Conservation (phyloP, 2,888 invertebrate species). For the Synanthedon vespiformis region DNA sequence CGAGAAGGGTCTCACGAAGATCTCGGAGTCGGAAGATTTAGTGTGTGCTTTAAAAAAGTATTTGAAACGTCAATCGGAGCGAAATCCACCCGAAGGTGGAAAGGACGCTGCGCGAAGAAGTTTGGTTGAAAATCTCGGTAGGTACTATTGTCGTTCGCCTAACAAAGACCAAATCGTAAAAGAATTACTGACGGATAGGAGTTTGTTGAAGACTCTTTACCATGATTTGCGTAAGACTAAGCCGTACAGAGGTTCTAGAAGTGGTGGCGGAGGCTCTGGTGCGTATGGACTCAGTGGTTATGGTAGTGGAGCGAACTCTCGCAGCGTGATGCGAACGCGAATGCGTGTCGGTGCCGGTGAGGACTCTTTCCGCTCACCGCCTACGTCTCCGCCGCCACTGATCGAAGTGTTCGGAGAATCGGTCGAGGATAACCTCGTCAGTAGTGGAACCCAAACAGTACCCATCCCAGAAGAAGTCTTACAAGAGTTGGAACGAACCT, state of each 20-base stretch:
- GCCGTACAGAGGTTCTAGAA: constrained; percentile 52
- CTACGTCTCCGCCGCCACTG: constrained; percentile 74
- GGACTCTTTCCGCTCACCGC: constrained; percentile 43
- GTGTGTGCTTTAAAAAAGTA: constrained; percentile 74
- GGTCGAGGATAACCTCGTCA: constrained; percentile 63
- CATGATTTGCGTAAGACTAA: constrained; percentile 79
- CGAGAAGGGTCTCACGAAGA: constrained; percentile 52
- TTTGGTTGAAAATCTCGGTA: constrained; percentile 74
- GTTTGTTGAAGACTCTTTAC: constrained; percentile 78
- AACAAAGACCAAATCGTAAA: constrained; percentile 78
- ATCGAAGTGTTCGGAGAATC: constrained; percentile 76
- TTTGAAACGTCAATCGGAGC: constrained; percentile 48
- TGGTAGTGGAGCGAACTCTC: constrained; percentile 52
- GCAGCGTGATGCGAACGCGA: constrained; percentile 26
- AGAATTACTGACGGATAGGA: constrained; percentile 79
- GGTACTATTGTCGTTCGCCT: constrained; percentile 75
- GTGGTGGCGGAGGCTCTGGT: constrained; percentile 49
- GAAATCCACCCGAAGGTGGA: constrained; percentile 33
- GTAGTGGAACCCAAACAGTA: constrained; percentile 73
- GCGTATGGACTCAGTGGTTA: constrained; percentile 23
- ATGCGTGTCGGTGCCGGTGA: constrained; percentile 26
- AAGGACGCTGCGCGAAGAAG: constrained; percentile 59
- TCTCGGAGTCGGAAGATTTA: constrained; percentile 72
- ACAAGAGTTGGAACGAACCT: constrained; percentile 56
- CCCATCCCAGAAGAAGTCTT: constrained; percentile 70